These are phyloP conservation scores for Brachypalpus laphriformis DNA, from an alignment of 2,888 invertebrate species.

Conservation along the genomic window DNA sequence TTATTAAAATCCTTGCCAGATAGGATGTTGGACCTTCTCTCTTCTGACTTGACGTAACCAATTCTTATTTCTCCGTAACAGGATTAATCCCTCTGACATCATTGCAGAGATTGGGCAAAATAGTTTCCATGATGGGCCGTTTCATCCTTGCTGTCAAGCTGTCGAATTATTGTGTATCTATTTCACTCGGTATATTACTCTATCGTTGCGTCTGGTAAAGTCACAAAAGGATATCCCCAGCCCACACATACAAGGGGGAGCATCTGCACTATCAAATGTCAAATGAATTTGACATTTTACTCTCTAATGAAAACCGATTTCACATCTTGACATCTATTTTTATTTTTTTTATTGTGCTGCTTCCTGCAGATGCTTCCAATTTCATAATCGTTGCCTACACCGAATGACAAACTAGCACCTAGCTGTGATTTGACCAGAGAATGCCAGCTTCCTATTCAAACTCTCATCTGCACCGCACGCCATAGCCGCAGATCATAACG, in stretches of 20 bases:
- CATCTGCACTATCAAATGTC: constrained; percentile 26
- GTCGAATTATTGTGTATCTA: background rate
- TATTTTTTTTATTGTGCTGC: background rate
- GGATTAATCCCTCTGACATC: background rate
- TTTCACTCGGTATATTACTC: background rate
- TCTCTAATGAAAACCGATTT: constrained; percentile 34
- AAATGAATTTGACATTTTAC: constrained; percentile 51
- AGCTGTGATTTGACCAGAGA: constrained; percentile 12
- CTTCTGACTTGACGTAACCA: background rate
- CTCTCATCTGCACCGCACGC: background rate
- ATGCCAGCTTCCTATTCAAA: constrained; percentile 15
- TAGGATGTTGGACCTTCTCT: background rate
- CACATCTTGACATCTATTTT: constrained; percentile 15
- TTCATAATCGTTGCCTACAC: background rate
- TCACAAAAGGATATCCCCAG: background rate
- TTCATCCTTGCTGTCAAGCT: background rate
- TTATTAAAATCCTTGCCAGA: constrained; percentile 37
- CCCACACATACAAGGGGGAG: background rate
- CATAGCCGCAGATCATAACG: constrained; percentile 39
- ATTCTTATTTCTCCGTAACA: background rate
- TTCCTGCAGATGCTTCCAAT: constrained; percentile 14
- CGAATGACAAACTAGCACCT: background rate
- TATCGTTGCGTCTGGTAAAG: background rate
- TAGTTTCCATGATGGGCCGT: background rate
- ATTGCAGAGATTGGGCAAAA: background rate